phyloP scores from a whole-genome alignment of 2,888 invertebrate species.

The Emesis furor region DNA sequence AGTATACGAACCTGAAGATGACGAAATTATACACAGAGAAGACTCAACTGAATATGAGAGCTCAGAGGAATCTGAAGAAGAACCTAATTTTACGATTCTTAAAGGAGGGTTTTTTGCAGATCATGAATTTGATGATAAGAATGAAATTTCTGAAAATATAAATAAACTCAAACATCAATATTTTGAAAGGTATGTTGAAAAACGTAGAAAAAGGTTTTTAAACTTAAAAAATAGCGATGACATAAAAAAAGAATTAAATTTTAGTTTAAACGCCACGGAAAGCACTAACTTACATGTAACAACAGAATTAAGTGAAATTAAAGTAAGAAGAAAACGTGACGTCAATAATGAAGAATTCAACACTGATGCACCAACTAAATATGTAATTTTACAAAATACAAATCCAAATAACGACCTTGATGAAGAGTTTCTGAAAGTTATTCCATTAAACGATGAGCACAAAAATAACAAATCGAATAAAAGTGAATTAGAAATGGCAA shows the following conservation, averaged over 20 bases:
- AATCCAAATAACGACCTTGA: slow-evolving; percentile 81
- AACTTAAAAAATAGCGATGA: slow-evolving; percentile 81
- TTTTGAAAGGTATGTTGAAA: slow-evolving; percentile 88
- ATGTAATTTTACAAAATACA: slow-evolving; percentile 75
- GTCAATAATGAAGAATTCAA: slow-evolving; percentile 81
- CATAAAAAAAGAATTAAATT: slow-evolving; percentile 79
- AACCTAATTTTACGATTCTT: slow-evolving; percentile 85
- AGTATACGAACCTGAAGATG: slow-evolving; percentile 88
- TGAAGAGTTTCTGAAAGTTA: slow-evolving; percentile 83
- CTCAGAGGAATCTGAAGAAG: slow-evolving; percentile 80
- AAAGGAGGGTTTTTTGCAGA: slow-evolving; percentile 88
- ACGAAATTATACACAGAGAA: too few relatives aligned
- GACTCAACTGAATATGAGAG: slow-evolving; percentile 85
- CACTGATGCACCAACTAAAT: slow-evolving; percentile 80
- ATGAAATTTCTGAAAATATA: slow-evolving; percentile 82
- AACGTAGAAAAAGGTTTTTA: slow-evolving; percentile 85
- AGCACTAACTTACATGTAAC: slow-evolving; percentile 77
- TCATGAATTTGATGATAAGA: slow-evolving; percentile 73
- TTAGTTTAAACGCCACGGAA: slow-evolving; percentile 82
- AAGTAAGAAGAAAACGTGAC: slow-evolving; percentile 82
- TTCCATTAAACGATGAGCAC: slow-evolving; percentile 80
- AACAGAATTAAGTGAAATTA: slow-evolving; percentile 76
- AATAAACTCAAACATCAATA: slow-evolving; percentile 88
- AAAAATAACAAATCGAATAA: slow-evolving; percentile 73
- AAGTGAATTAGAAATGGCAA: slow-evolving; percentile 81